Conservation (phyloP, 2,113 vertebrate genomes). For the Cyanistes caeruleus region DNA sequence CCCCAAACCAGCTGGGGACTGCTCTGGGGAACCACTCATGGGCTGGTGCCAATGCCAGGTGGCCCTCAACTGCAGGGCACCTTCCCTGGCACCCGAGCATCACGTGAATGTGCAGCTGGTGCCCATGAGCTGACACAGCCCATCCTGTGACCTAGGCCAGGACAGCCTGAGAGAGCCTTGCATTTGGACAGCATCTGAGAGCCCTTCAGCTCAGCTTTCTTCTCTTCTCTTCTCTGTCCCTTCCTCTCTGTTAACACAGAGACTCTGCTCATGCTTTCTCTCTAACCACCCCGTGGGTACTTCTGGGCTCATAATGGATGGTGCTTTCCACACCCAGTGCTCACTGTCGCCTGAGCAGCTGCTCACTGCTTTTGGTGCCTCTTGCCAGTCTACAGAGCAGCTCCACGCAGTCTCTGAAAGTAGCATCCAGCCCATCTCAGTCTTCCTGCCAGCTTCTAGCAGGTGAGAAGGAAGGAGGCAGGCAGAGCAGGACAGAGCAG, state of each 20-base stretch:
- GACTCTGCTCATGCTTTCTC: neutral
- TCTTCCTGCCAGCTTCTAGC: neutral
- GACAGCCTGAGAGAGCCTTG: neutral
- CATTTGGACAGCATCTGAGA: neutral
- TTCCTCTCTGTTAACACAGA: slow-evolving; percentile 37
- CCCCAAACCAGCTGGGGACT: neutral
- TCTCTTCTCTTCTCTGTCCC: slow-evolving; percentile 11
- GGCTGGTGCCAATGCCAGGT: neutral
- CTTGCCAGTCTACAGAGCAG: neutral
- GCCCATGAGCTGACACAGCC: neutral
- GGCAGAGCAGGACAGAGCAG: slow-evolving; percentile 4
- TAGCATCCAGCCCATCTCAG: neutral
- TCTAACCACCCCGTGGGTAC: neutral
- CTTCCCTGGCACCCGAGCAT: neutral
- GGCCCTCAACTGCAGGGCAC: neutral
- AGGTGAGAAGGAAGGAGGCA: slow-evolving; percentile 18
- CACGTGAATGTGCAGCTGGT: neutral
- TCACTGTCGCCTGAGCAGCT: neutral
- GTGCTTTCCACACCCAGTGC: rapidly evolving
- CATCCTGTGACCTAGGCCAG: rapidly evolving
- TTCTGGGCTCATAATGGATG: neutral
- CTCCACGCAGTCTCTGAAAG: neutral
- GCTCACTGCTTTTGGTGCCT: neutral
- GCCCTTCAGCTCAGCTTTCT: neutral
- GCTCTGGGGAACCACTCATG: neutral